Evolutionary conservation across 2,113 vertebrate species (phyloP).

Genomic region (Aix galericulata): DNA sequence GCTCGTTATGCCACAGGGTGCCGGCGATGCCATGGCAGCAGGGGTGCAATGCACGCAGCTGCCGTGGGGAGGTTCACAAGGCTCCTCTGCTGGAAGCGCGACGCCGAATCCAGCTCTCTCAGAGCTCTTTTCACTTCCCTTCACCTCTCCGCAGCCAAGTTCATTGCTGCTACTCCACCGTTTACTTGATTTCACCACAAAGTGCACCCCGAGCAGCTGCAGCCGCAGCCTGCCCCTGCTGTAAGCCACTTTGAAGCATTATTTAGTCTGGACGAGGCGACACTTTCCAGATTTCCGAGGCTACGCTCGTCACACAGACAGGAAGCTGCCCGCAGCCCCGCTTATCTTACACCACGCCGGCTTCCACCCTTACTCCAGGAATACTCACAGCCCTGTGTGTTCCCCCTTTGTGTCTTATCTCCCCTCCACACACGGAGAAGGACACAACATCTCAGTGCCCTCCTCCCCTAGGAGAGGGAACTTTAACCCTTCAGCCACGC

Average conservation of each 20-base stretch:
- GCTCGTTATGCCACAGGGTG: background rate
- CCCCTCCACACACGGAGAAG: background rate
- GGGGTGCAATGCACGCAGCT: background rate
- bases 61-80: background rate
- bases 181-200: background rate
- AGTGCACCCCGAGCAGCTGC: rapidly evolving
- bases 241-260: background rate
- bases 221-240: background rate
- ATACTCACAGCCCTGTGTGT: background rate
- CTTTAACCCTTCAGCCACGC: background rate
- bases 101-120: rapidly evolving
- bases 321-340: background rate
- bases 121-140: background rate
- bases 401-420: background rate
- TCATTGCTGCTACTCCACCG: background rate
- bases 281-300: rapidly evolving
- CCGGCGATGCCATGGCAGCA: background rate
- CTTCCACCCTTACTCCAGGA: too few relatives aligned
- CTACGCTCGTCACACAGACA: background rate
- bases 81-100: rapidly evolving
- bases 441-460: rapidly evolving
- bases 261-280: rapidly evolving
- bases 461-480: background rate
- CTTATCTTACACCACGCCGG: background rate
- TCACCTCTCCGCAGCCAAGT: rapidly evolving